phyloP scores from a whole-genome alignment of 2,797 vertebrate species.

The Channallabes apus region DNA sequence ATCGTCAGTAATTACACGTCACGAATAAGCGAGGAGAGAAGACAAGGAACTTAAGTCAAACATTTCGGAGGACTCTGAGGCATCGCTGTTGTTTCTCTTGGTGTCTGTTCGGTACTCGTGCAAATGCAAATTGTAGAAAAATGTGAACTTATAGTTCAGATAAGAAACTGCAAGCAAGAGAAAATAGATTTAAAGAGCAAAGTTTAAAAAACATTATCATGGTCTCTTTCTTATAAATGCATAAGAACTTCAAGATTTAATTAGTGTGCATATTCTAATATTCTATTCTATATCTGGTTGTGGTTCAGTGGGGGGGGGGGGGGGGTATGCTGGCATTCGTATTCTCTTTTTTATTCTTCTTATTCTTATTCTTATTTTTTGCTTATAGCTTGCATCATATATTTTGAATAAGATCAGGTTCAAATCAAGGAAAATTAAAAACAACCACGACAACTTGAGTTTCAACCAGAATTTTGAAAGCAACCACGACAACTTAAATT shows the following conservation, averaged over 20 bases:
- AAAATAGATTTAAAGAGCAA: neutral
- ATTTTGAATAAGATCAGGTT: neutral
- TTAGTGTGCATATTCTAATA: neutral
- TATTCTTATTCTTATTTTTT: too few species aligned
- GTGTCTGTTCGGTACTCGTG: neutral
- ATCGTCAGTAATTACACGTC: conserved; percentile 82
- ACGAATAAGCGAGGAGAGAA: conserved; percentile 61
- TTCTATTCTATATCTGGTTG: neutral
- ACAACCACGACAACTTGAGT: neutral
- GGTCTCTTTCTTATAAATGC: neutral
- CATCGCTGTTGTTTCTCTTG: neutral
- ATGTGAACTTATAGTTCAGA: neutral
- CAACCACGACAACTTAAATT: neutral
- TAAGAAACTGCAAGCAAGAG: neutral
- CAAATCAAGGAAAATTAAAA: neutral
- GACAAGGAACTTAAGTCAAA: conserved; percentile 45
- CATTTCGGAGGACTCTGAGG: conserved; percentile 14
- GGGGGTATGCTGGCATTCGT: neutral
- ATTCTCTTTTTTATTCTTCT: too few species aligned
- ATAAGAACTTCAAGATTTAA: neutral
- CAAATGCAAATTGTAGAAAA: neutral
- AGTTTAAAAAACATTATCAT: neutral
- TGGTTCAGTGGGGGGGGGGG: too few species aligned
- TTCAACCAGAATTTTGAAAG: neutral
- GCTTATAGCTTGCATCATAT: neutral